These are phyloP conservation scores for Vulpes lagopus DNA, from an alignment of 2,113 vertebrate species.

Conservation along the genomic window DNA sequence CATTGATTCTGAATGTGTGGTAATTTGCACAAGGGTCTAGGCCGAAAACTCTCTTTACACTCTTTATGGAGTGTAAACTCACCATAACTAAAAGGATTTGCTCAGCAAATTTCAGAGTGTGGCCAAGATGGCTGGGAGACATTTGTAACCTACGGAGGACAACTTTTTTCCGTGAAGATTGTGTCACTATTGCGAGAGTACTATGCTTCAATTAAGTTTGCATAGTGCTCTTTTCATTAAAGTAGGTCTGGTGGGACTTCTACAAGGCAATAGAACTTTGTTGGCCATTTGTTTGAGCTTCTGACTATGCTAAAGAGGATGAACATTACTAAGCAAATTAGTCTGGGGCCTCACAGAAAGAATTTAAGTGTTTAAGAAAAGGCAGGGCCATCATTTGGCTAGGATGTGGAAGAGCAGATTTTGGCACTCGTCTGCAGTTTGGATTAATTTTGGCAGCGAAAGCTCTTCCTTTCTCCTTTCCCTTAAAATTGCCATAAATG, in stretches of 20 bases:
- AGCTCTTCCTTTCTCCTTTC: background rate
- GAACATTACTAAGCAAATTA: slow-evolving; percentile 50
- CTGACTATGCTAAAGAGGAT: slow-evolving; percentile 39
- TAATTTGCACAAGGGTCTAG: background rate
- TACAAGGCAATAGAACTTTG: slow-evolving; percentile 15
- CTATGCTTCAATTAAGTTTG: background rate
- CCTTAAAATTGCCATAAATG: background rate
- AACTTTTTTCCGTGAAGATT: rapidly evolving
- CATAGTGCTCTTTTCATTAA: slow-evolving; percentile 63
- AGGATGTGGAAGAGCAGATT: background rate
- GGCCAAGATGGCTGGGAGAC: background rate
- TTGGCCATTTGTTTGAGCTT: slow-evolving; percentile 47
- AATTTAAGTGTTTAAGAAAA: background rate
- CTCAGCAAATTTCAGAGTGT: background rate
- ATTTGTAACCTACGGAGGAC: background rate
- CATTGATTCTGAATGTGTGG: slow-evolving; percentile 10
- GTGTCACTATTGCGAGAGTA: background rate
- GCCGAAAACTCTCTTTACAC: slow-evolving; percentile 8
- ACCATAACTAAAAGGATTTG: background rate
- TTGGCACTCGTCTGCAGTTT: background rate
- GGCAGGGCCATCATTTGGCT: background rate
- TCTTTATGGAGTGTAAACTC: too few relatives aligned
- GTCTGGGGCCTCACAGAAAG: slow-evolving; percentile 28
- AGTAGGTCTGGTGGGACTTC: slow-evolving; percentile 20
- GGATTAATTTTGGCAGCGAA: background rate